These are phyloP conservation scores for Isoperla grammatica DNA, from an alignment of 2,888 invertebrate genomes.

Conservation along the genomic window DNA sequence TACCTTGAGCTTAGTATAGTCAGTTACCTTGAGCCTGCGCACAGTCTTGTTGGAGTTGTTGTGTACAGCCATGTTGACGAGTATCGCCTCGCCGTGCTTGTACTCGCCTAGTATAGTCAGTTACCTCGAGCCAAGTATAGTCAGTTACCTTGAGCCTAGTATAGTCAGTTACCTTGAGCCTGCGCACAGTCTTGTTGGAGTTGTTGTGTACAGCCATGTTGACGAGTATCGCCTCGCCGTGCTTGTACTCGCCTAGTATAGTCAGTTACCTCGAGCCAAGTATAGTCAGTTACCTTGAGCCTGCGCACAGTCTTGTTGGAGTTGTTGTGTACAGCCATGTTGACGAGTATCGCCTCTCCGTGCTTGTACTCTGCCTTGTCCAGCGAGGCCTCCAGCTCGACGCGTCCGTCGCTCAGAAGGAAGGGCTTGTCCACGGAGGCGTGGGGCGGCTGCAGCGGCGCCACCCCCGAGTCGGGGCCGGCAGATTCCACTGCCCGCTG, in stretches of 20 bases:
- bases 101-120: too few relatives aligned
- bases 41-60: too few relatives aligned
- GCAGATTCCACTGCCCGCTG: conserved; percentile 51
- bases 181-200: conserved; percentile 75
- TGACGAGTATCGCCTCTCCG: conserved; percentile 72
- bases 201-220: conserved; percentile 70
- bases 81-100: conserved; percentile 74
- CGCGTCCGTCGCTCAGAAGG: conserved; percentile 75
- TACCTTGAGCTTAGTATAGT: too few relatives aligned
- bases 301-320: conserved; percentile 78
- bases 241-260: conserved; percentile 76
- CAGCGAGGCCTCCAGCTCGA: conserved; percentile 70
- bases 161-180: conserved; percentile 84
- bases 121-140: too few relatives aligned
- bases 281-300: conserved; percentile 79
- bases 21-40: too few relatives aligned
- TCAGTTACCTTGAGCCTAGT: too few relatives aligned
- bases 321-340: conserved; percentile 68
- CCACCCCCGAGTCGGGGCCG: conserved; percentile 41
- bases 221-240: conserved; percentile 74
- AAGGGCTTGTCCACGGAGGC: conserved; percentile 77
- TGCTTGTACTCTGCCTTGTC: conserved; percentile 79
- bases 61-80: too few relatives aligned
- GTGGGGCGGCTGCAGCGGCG: conserved; percentile 53
- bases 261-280: too few relatives aligned